Percentiles rank a stretch among this genome's conserved stretches.
phyloP scores from a whole-genome alignment of 2,888 invertebrate species.

The Nasonovia ribisnigri region DNA sequence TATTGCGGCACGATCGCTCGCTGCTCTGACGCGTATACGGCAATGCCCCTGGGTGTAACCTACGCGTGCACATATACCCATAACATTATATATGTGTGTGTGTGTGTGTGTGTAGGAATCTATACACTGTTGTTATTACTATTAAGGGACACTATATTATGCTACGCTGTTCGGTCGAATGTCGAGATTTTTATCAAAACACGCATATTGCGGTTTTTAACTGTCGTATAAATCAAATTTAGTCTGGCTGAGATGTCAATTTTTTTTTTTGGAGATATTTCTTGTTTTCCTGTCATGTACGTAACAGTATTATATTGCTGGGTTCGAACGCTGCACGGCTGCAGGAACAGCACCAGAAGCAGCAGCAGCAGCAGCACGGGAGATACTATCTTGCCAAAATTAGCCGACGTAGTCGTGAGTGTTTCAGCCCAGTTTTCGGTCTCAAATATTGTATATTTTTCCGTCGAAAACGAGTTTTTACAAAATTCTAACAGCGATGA shows the following conservation, averaged over 20 bases:
- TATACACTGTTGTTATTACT: background rate
- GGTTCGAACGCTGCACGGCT: background rate
- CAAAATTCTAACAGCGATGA: background rate
- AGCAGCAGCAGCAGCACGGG: background rate
- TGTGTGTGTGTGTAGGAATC: too few relatives aligned
- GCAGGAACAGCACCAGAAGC: background rate
- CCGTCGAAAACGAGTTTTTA: background rate
- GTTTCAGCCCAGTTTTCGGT: slow-evolving; percentile 18
- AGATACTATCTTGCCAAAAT: slow-evolving; percentile 44
- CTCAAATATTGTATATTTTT: background rate
- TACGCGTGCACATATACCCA: background rate
- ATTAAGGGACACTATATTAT: background rate
- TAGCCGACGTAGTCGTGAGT: background rate
- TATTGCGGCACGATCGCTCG: background rate
- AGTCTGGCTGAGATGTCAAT: slow-evolving; percentile 39
- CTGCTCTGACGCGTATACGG: background rate
- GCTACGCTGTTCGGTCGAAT: background rate
- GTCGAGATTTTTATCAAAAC: slow-evolving; percentile 44
- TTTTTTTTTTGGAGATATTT: slow-evolving; percentile 27
- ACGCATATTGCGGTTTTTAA: background rate
- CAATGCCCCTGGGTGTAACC: background rate
- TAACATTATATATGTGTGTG: background rate
- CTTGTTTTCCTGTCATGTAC: slow-evolving; percentile 38
- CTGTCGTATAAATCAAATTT: slow-evolving; percentile 46
- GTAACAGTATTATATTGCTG: background rate